phyloP scores from a whole-genome alignment of 1,140 invertebrate species.

The Gonioctena quinquepunctata region DNA sequence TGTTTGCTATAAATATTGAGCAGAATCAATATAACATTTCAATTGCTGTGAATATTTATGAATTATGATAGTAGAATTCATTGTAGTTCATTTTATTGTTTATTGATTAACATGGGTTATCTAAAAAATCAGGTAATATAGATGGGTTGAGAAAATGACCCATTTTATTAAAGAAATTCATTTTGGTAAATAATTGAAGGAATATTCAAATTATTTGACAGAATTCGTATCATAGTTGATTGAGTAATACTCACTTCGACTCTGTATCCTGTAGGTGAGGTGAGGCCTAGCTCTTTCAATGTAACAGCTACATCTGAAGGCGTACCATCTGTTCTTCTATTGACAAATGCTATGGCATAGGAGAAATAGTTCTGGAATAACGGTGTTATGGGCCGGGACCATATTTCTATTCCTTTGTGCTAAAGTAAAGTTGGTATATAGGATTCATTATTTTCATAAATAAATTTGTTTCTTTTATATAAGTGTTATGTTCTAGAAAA shows the following conservation, averaged over 20 bases:
- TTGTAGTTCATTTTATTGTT: too few relatives aligned
- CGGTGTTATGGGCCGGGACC: slow-evolving; percentile 84
- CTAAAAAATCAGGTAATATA: too few relatives aligned
- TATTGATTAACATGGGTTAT: too few relatives aligned
- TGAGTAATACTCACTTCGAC: slow-evolving; percentile 69
- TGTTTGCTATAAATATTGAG: not conserved
- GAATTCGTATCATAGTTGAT: not conserved
- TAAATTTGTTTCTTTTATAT: too few relatives aligned
- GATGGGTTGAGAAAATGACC: too few relatives aligned
- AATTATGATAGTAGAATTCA: too few relatives aligned
- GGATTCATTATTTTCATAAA: too few relatives aligned
- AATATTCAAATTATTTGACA: too few relatives aligned
- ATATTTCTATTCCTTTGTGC: slow-evolving; percentile 90
- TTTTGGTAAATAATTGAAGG: too few relatives aligned
- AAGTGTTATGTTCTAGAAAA: too few relatives aligned
- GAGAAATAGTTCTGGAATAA: slow-evolving; percentile 81
- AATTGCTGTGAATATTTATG: too few relatives aligned
- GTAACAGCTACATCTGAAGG: slow-evolving; percentile 87
- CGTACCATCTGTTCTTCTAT: slow-evolving; percentile 86
- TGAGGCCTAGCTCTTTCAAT: slow-evolving; percentile 79
- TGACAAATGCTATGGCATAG: slow-evolving; percentile 85
- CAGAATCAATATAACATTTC: not conserved
- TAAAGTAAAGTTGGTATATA: slow-evolving; percentile 51
- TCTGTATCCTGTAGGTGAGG: slow-evolving; percentile 77
- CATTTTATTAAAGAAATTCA: too few relatives aligned